A percentile compares a stretch with the other conserved stretches of the same genome.
These are phyloP conservation scores for Ips typographus DNA, from an alignment of 1,140 invertebrate species.

Conservation along the genomic window DNA sequence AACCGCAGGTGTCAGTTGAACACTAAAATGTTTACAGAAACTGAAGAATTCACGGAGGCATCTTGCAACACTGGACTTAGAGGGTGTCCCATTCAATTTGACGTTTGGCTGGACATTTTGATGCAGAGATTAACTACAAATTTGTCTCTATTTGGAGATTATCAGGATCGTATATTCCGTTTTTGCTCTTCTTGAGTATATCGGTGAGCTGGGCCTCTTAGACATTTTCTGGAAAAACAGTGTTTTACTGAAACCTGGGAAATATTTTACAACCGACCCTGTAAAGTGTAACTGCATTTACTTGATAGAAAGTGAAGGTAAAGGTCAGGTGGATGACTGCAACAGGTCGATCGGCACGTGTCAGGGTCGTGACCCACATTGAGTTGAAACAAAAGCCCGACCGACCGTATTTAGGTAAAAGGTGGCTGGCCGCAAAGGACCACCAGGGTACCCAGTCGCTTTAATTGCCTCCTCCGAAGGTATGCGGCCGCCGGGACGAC, in stretches of 20 bases:
- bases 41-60: no score
- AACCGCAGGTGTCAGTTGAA: no score
- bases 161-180: no score
- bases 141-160: no score
- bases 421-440: neutral
- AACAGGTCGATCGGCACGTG: neutral
- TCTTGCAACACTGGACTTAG: no score
- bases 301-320: neutral
- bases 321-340: neutral
- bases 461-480: neutral
- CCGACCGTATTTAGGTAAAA: neutral
- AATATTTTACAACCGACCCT: conserved; percentile 1
- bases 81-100: no score
- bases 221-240: no score
- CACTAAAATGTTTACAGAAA: no score
- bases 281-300: neutral
- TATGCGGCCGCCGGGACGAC: neutral
- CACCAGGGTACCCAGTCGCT: neutral
- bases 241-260: neutral
- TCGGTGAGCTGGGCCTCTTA: no score
- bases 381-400: neutral
- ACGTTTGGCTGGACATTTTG: no score
- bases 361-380: conserved; percentile 4
- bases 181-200: no score
- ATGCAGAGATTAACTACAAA: no score